These are phyloP conservation scores for Acanthopleura granulata DNA, from an alignment of 2,888 invertebrate genomes.

Conservation along the genomic window DNA sequence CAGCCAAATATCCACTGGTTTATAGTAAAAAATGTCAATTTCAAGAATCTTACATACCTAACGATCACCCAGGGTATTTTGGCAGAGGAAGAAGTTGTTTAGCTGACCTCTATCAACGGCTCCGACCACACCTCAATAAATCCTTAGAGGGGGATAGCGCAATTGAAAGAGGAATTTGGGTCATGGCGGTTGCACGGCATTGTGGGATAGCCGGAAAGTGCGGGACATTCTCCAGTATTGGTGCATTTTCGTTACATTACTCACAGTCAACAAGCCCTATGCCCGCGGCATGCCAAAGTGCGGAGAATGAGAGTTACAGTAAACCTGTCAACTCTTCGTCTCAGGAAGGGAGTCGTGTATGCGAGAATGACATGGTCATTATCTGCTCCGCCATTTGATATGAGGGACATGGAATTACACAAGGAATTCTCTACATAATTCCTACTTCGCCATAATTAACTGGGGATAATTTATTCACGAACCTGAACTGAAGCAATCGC, in stretches of 20 bases:
- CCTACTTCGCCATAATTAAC: neutral
- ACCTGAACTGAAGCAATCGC: too few relatives aligned
- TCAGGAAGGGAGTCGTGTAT: too few relatives aligned
- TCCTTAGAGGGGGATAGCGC: slow-evolving; percentile 50
- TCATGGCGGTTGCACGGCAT: slow-evolving; percentile 1
- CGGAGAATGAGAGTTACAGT: neutral
- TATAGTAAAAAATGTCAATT: too few relatives aligned
- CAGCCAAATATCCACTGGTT: too few relatives aligned
- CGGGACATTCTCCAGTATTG: neutral
- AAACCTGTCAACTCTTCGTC: too few relatives aligned
- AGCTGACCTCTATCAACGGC: slow-evolving; percentile 34
- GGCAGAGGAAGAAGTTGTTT: slow-evolving; percentile 13
- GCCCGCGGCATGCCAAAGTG: neutral
- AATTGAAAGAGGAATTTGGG: slow-evolving; percentile 32
- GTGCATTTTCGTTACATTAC: too few relatives aligned
- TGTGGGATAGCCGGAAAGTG: slow-evolving; percentile 9
- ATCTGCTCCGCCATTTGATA: too few relatives aligned
- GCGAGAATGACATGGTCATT: too few relatives aligned
- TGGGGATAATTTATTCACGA: neutral
- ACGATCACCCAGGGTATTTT: neutral
- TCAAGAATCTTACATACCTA: neutral
- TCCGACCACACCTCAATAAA: slow-evolving; percentile 60
- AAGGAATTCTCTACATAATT: too few relatives aligned
- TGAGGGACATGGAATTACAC: too few relatives aligned
- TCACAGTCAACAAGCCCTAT: too few relatives aligned